Percentiles rank a stretch among this genome's conserved stretches.
Evolutionary conservation across 2,888 invertebrate genomes (phyloP).

Genomic region (Cerastoderma edule): DNA sequence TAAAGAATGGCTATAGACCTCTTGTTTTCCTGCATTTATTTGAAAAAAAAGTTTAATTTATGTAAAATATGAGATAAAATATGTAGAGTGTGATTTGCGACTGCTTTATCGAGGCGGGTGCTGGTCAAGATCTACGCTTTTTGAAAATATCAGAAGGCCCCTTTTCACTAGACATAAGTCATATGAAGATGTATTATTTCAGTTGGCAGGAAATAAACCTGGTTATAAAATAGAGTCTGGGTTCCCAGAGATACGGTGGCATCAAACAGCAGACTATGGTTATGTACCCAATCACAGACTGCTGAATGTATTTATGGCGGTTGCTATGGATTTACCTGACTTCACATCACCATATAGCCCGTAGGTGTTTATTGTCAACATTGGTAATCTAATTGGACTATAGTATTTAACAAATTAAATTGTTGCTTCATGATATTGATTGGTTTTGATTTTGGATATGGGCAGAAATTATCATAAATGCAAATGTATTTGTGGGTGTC

Average conservation of each 20-base stretch:
- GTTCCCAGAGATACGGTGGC: conserved; percentile 78
- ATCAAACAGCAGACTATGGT: conserved; percentile 78
- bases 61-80: too few relatives aligned
- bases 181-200: too few relatives aligned
- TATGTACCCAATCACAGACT: conserved; percentile 73
- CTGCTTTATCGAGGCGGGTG: too few relatives aligned
- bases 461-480: too few relatives aligned
- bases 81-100: too few relatives aligned
- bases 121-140: too few relatives aligned
- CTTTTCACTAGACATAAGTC: too few relatives aligned
- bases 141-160: too few relatives aligned
- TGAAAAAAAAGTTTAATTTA: too few relatives aligned
- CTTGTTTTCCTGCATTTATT: too few relatives aligned
- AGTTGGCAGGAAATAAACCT: conserved; percentile 52
- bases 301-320: conserved; percentile 77
- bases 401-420: background rate
- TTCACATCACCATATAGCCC: conserved; percentile 65
- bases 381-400: background rate
- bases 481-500: too few relatives aligned
- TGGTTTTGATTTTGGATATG: conserved; percentile 73
- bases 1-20: too few relatives aligned
- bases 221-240: conserved; percentile 44
- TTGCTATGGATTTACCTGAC: conserved; percentile 78
- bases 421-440: background rate
- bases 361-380: conserved; percentile 40